Evolutionary conservation across 2,113 vertebrate species (phyloP).

Genomic region (sheep (Ovis aries)): ARS-UI_Ramb_v3.0 NC_056074.1:11326001-11326500

Average conservation of each 20-base stretch:
- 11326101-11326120: background rate
- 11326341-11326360: background rate
- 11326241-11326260: background rate
- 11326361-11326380: background rate
- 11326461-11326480: background rate
- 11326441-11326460: background rate
- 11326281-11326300: background rate
- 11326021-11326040: background rate
- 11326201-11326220: background rate
- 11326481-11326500: background rate
- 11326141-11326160: background rate
- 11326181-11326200: background rate
- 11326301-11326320: background rate
- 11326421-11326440: background rate
- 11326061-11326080: background rate
- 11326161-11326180: background rate
- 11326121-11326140: background rate
- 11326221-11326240: background rate
- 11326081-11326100: background rate
- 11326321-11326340: background rate
- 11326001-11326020: no score
- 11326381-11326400: background rate
- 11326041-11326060: background rate
- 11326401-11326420: background rate
- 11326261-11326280: background rate